A percentile compares a stretch with the other conserved stretches of the same genome.
These are phyloP conservation scores for Typhlichthys subterraneus DNA, from an alignment of 2,797 vertebrate genomes.

Conservation along the genomic window DNA sequence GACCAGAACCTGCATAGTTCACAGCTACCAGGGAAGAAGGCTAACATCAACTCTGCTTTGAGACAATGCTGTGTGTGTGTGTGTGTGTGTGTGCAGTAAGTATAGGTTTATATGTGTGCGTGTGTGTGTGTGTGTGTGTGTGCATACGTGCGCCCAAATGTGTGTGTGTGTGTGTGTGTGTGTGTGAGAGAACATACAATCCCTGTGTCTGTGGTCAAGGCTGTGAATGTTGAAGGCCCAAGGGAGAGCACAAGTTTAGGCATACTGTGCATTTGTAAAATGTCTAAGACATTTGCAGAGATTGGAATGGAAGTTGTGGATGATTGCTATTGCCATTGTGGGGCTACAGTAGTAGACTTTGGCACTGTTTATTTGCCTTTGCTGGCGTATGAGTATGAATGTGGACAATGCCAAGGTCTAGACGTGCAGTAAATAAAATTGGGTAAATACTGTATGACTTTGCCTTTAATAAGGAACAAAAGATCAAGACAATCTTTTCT, in stretches of 20 bases:
- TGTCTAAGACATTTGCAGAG: background rate
- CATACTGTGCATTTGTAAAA: background rate
- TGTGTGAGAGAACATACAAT: background rate
- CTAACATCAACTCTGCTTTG: slow-evolving; percentile 36
- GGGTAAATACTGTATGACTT: no score
- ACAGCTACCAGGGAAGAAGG: slow-evolving; percentile 68
- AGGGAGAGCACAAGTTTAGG: background rate
- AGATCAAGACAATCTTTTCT: no score
- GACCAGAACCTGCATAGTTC: slow-evolving; percentile 51
- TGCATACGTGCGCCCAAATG: background rate
- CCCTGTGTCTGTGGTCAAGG: background rate
- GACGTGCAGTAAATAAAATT: no score
- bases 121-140: slow-evolving; percentile 2
- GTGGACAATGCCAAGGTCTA: no score
- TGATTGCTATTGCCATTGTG: background rate
- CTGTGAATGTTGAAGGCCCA: slow-evolving; percentile 6
- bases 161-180: background rate
- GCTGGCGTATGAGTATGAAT: no score
- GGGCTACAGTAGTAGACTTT: no score
- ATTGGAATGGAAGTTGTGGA: background rate
- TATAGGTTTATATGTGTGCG: slow-evolving; percentile 1
- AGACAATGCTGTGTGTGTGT: slow-evolving; percentile 2
- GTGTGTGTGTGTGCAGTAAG: background rate
- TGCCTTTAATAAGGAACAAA: no score
- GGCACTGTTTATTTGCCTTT: no score